These are phyloP conservation scores for Lithophane socia DNA, from an alignment of 2,888 invertebrate genomes.

Conservation along the genomic window DNA sequence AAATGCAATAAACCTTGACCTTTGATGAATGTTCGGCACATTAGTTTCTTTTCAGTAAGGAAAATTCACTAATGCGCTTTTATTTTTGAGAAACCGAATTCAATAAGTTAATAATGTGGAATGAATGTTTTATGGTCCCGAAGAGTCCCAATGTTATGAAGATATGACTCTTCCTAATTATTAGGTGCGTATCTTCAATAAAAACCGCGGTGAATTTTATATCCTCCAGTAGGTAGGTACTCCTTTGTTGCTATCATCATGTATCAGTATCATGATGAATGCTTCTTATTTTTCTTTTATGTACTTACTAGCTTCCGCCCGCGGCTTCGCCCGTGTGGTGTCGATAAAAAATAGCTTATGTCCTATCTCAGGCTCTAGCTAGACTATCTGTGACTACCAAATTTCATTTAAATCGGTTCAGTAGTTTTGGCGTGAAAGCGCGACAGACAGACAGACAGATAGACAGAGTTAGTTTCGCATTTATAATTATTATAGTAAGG, in stretches of 20 bases:
- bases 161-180: not conserved
- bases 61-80: constrained; percentile 11
- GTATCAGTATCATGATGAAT: not conserved
- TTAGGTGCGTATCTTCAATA: not conserved
- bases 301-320: too few species aligned
- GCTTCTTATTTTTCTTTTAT: not conserved
- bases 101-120: not conserved
- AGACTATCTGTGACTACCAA: too few species aligned
- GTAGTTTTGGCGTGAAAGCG: too few species aligned
- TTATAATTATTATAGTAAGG: too few species aligned
- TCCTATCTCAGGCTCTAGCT: too few species aligned
- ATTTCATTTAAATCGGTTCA: too few species aligned
- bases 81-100: not conserved
- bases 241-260: not conserved
- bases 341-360: too few species aligned
- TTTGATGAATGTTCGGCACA: constrained; percentile 17
- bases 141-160: not conserved
- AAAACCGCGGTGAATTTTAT: not conserved
- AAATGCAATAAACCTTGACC: constrained; percentile 43
- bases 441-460: too few species aligned
- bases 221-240: not conserved
- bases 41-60: constrained; percentile 22
- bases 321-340: too few species aligned
- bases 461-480: too few species aligned
- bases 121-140: not conserved